Conservation (phyloP, 2,888 invertebrate genomes). For the Chloroclystis v-ata region DNA sequence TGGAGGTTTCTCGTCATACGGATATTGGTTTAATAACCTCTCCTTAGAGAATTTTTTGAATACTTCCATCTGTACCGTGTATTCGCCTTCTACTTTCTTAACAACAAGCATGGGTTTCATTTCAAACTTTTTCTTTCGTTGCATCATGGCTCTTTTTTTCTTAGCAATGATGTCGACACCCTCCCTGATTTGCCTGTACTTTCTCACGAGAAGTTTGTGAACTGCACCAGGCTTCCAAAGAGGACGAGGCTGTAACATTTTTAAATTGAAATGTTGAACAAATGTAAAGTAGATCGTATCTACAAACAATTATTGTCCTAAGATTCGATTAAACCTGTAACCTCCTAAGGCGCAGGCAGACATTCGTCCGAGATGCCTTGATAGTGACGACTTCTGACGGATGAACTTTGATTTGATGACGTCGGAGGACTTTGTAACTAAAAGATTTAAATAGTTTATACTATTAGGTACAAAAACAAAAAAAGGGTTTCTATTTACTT, state of each 20-base stretch:
- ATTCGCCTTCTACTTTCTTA: conserved; percentile 62
- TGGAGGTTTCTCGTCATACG: conserved; percentile 67
- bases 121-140: conserved; percentile 64
- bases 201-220: conserved; percentile 57
- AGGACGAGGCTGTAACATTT: conserved; percentile 52
- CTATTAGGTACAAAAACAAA: neutral
- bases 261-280: too few species aligned
- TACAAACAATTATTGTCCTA: too few species aligned
- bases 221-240: conserved; percentile 70
- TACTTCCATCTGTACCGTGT: conserved; percentile 67
- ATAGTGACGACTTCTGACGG: too few species aligned
- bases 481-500: conserved; percentile 33
- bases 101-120: conserved; percentile 61
- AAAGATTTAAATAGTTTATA: neutral
- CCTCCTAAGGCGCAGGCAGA: neutral
- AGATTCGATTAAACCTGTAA: neutral
- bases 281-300: too few species aligned
- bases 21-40: conserved; percentile 59
- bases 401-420: too few species aligned
- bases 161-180: conserved; percentile 60
- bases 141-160: conserved; percentile 62
- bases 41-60: conserved; percentile 69
- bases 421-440: too few species aligned
- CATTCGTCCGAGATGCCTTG: too few species aligned
- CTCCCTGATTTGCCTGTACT: conserved; percentile 55